Percentiles rank a stretch among this genome's conserved stretches.
phyloP scores from a whole-genome alignment of 2,888 invertebrate genomes.

The Pemphredon lugubris region DNA sequence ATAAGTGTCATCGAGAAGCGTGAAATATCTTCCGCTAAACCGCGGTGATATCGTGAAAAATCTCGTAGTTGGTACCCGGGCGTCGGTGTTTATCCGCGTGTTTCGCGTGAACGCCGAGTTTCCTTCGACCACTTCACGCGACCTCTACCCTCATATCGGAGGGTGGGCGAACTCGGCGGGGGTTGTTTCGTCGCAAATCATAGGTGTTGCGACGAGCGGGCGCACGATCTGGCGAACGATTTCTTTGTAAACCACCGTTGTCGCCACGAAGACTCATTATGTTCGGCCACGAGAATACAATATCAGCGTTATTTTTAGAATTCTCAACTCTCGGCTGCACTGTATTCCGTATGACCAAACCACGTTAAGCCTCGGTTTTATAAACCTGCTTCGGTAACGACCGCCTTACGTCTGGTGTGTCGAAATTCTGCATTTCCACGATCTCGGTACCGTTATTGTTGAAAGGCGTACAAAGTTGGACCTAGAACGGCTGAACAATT shows the following conservation, averaged over 20 bases:
- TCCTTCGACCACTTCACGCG: constrained; percentile 39
- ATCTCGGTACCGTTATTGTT: too few relatives aligned
- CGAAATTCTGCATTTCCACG: too few relatives aligned
- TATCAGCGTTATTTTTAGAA: constrained; percentile 61
- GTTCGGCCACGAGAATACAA: constrained; percentile 47
- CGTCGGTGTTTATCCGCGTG: constrained; percentile 9
- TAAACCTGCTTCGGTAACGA: too few relatives aligned
- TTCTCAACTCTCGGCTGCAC: constrained; percentile 33
- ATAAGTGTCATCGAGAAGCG: too few relatives aligned
- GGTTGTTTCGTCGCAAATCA: constrained; percentile 67
- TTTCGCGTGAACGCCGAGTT: constrained; percentile 14
- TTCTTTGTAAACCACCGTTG: constrained; percentile 65
- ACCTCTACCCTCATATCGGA: too few relatives aligned
- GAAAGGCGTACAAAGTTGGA: too few relatives aligned
- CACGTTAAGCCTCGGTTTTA: background rate
- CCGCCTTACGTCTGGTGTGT: background rate
- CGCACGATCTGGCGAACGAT: constrained; percentile 64
- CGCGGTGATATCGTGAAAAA: too few relatives aligned
- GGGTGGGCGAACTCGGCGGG: constrained; percentile 4
- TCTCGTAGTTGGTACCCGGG: too few relatives aligned
- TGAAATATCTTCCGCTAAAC: too few relatives aligned
- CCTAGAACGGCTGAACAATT: too few relatives aligned
- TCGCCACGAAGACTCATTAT: constrained; percentile 68
- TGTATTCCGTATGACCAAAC: constrained; percentile 4
- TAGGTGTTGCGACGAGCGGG: constrained; percentile 65